Evolutionary conservation across 2,797 vertebrate genomes (phyloP), one percentile per base, ranked within the genome.

Genomic region (Crenichthys baileyi): DNA sequence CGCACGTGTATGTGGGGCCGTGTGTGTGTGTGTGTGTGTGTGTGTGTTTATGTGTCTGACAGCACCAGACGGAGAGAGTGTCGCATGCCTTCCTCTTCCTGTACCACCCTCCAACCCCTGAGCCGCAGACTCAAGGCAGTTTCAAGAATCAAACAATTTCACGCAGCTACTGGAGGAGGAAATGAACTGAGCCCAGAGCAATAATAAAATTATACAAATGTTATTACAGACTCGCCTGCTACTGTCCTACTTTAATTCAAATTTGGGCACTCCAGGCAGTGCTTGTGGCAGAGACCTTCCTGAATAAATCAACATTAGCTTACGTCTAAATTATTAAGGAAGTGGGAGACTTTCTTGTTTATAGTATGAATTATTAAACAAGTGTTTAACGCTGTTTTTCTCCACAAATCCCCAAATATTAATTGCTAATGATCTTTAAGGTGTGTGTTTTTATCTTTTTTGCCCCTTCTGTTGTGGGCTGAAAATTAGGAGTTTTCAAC

Each of bases 281-380:
- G 97, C 98, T 97, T 90, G 92, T 89, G 97, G 97, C 97, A 91
- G 94, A 97, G 96, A 96, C 97, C 97, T 97, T 98, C 96, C 97
- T 98, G 97, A 97, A 99, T 99, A 98, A 98, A 99, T 99, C 98
- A 99, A 98, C 97, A 98, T 99, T 99, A 99, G 97, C 97, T 98
- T 98, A 99, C 97, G 97, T 98, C 97, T 99, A 98, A 99, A 99
- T 98, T 99, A 99, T 99, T 98, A 97, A 97, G 95, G 96, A 96
- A 97, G 96, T 97, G 96, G 96, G 97, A 98, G 97, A 98, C 97
- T 97, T 97, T 95, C 92, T 95, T 98, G 97, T 98, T 99, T 98
- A 98, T 98, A 97, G 96, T 98, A 98, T 98, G 97, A 97, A 98
- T 98, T 98, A 98, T 98, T 97, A 94, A 96, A 96, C 96, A 97